Base-by-base conservation (phyloP, 2,888 invertebrate genomes). In the Agrotis segetum region DNA sequence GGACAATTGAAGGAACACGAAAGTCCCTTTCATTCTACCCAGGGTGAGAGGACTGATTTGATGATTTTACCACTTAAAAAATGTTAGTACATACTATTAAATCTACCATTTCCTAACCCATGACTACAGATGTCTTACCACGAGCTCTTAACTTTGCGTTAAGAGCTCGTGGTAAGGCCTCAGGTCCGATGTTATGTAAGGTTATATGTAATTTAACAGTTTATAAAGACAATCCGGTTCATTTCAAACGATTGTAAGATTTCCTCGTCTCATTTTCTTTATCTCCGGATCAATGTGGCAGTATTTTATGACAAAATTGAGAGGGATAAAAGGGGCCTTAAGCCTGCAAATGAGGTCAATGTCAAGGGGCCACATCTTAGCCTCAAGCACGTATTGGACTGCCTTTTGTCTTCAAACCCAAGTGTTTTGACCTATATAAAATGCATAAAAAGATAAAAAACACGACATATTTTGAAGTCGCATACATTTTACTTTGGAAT, bases 221-320 rank as follows among this genome's bases (percentile, higher is more conserved):
- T 1, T 11, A 6, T 1, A 74, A 11, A 47, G 19, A 63, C 7
- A 49, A 2, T 63, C 24, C 5, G 14, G 24, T 14, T 46, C 16
- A 5, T 19, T 63, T 16, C 46, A 40, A 24, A 47, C 5, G 21
- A 7, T 46, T 34, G 34, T 11, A 34, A n/a, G 16, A 58, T 70
- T 49, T 56, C 50, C 17, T 44, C n/a, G 59, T 59, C 56, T 3
- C 58, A 9, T 56, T 68, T 19, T 29, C 13, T 52, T 67, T 59
- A 24, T 58, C 56, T 29, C 52, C 46, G 50, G 79, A 78, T 63
- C 72, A 75, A 78, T 73, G 60, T 21, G 49, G 60, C 79, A 63
- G 74, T 79, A 77, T 62, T 56, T 79, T 72, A 77, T 72, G 79
- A 78, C 49, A 46, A 61, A 74, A 65, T 79, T 56, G 60, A 79